Percentiles rank a stretch among this genome's conserved stretches.
Evolutionary conservation across 2,113 vertebrate species (phyloP).

Genomic region (Rhinopomastus cyanomelas): DNA sequence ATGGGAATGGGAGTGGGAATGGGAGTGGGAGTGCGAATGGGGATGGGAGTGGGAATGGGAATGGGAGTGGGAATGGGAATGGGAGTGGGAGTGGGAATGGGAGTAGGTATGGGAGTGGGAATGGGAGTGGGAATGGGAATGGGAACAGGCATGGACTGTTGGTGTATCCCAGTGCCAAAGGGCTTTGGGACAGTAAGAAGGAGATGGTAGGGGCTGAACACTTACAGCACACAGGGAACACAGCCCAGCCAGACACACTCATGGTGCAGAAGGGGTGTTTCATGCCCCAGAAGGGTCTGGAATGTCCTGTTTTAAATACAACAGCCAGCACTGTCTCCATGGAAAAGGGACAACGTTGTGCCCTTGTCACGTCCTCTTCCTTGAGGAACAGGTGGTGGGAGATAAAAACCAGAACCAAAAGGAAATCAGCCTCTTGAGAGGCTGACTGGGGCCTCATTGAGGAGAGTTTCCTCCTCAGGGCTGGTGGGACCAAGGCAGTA

Average conservation of each 20-base stretch:
- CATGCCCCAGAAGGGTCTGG: not conserved
- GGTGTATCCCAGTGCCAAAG: not conserved
- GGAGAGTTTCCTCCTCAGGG: not conserved
- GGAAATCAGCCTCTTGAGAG: not conserved
- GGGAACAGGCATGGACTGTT: too few species aligned
- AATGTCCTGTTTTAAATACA: not conserved
- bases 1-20: not conserved
- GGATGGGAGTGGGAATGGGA: too few species aligned
- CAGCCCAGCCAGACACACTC: not conserved
- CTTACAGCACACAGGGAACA: not conserved
- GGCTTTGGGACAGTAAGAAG: not conserved
- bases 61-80: too few species aligned
- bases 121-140: too few species aligned
- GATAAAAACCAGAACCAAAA: not conserved
- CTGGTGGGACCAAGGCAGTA: not conserved
- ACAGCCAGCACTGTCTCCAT: rapidly evolving
- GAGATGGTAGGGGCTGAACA: not conserved
- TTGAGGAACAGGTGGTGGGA: not conserved
- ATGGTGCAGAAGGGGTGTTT: not conserved
- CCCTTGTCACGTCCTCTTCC: not conserved
- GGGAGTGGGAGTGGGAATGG: too few species aligned
- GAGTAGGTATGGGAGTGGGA: too few species aligned
- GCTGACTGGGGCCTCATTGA: too few species aligned
- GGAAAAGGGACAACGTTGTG: not conserved
- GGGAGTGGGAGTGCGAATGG: too few species aligned